Evolutionary conservation across 2,797 vertebrate genomes (phyloP), one percentile per base, ranked within the genome.

Genomic region (Manis pentadactyla): DNA sequence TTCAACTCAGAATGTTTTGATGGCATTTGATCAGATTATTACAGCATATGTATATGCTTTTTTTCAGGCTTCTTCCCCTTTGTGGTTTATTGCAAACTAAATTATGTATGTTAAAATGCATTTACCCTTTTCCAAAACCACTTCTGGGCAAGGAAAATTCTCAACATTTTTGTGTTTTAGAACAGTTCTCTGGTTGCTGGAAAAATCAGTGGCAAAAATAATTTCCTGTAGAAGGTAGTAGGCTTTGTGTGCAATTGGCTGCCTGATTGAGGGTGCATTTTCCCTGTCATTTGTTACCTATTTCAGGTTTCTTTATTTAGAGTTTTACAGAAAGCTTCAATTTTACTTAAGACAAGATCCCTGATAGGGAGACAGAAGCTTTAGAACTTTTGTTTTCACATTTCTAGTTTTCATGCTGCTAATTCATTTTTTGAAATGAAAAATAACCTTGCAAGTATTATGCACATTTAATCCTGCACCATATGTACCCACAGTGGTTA

Each of bases 71-170:
- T 87, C 68, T 97, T 79, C 29, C 31, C 19, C 42, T 96, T 97
- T 98, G 98, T 96, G 98, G 97, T 85, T 97, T 98, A 81, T 97
- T 96, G 94, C 87, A 98, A 97, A 98, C 98, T 97, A 94, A 95
- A 83, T 97, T 98, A 96, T 96, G 51, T 97, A 88, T 96, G 96
- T 93, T 21, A 91, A 96, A 97, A 96, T 87, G 88, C 87, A 59
- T 96, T 98, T 98, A 92, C 94, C 77, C 86, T 93, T 59, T 93
- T 95, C 94, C 88, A 49, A 97, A 97, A 96, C 73, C 68, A 74
- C 78, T 90, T 95, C 93, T 84, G n/a, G 73, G 96, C 85, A 94
- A 86, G 92, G 75, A 94, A 92, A 93, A 97, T 95, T 95, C 94
- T 97, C 94, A 90, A 14, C 75, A 84, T 91, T 92, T 97, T 95